Conservation (phyloP, 2,113 vertebrate genomes). For the Oceanodroma tethys region DNA sequence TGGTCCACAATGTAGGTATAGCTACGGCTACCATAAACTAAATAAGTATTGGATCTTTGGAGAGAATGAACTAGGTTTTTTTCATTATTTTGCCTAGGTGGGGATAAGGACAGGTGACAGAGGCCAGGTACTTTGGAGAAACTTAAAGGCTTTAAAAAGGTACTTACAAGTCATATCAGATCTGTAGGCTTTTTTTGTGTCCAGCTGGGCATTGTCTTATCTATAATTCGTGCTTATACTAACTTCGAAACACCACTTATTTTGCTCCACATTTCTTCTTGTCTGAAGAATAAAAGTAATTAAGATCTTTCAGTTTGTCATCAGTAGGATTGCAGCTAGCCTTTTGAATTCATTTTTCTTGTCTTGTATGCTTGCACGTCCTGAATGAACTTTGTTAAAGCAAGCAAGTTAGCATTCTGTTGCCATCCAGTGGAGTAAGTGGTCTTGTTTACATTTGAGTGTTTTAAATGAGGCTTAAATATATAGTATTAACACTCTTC, state of each 20-base stretch:
- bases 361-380: neutral
- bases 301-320: neutral
- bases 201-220: neutral
- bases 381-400: neutral
- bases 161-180: neutral
- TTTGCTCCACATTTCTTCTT: neutral
- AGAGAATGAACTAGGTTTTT: neutral
- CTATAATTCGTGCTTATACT: neutral
- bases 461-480: neutral
- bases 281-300: neutral
- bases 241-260: neutral
- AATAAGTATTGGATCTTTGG: neutral
- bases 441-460: neutral
- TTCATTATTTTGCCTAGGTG: neutral
- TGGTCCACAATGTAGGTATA: fast-evolving
- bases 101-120: neutral
- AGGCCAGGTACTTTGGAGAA: neutral
- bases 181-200: neutral
- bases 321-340: neutral
- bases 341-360: neutral
- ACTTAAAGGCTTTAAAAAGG: neutral
- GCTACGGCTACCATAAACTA: neutral
- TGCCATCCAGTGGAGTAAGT: neutral
- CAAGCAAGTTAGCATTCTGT: neutral
- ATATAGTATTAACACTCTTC: neutral